phyloP scores from a whole-genome alignment of 2,113 vertebrate species.

The Melanocharis versteri region DNA sequence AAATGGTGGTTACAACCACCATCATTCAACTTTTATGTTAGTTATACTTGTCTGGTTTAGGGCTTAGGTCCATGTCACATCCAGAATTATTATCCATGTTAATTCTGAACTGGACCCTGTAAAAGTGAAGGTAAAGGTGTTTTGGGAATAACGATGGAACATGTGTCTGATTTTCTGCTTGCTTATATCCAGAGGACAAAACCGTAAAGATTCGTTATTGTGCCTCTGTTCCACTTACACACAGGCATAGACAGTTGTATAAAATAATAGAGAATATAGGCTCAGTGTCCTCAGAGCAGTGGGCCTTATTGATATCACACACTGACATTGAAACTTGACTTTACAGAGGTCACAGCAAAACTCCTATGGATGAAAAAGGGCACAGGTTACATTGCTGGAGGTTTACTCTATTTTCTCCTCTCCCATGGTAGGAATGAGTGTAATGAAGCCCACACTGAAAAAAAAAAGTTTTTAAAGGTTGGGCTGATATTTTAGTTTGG shows the following conservation, averaged over 20 bases:
- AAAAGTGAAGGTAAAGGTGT: neutral
- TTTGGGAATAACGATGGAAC: neutral
- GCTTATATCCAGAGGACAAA: neutral
- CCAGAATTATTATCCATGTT: neutral
- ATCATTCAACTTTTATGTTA: neutral
- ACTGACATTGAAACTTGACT: accelerated
- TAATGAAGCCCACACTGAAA: neutral
- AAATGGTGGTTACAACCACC: neutral
- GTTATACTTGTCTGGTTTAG: neutral
- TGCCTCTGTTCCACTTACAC: neutral
- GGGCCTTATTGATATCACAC: neutral
- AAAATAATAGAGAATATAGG: neutral
- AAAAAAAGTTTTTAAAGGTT: neutral
- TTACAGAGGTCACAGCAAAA: neutral
- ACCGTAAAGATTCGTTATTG: neutral
- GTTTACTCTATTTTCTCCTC: neutral
- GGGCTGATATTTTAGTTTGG: neutral
- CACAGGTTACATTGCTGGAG: neutral
- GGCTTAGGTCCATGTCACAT: neutral
- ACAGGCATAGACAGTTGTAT: neutral
- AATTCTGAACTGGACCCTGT: neutral
- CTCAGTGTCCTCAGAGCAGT: neutral
- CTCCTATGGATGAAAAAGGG: neutral
- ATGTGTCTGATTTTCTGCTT: neutral
- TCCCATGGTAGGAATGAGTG: neutral